phyloP scores from a whole-genome alignment of 2,113 vertebrate species.

The Edolisoma coerulescens region DNA sequence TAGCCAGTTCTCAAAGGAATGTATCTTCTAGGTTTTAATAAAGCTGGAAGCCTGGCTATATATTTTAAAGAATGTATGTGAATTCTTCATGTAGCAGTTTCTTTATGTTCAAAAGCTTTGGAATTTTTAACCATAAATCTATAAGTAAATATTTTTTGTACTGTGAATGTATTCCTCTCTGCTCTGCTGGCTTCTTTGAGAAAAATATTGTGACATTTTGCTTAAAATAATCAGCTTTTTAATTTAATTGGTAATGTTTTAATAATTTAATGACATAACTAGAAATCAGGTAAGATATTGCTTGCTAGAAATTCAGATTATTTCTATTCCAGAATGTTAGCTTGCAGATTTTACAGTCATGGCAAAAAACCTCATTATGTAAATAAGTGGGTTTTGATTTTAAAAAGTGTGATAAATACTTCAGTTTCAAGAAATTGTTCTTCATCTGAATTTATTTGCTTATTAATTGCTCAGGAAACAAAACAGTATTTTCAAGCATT shows the following conservation, averaged over 20 bases:
- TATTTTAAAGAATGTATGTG: not conserved
- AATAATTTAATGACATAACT: not conserved
- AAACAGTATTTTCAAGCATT: not conserved
- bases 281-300: not conserved
- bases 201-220: not conserved
- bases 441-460: not conserved
- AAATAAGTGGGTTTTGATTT: not conserved
- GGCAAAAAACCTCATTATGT: not conserved
- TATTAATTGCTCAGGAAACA: not conserved
- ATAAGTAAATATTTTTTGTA: not conserved
- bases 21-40: not conserved
- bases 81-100: not conserved
- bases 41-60: not conserved
- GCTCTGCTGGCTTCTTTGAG: not conserved
- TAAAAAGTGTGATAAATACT: not conserved
- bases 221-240: not conserved
- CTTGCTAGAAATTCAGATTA: not conserved
- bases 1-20: not conserved
- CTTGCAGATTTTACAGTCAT: not conserved
- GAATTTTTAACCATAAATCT: not conserved
- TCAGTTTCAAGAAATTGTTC: not conserved
- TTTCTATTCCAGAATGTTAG: not conserved
- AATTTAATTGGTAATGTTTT: not conserved
- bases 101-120: not conserved
- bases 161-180: not conserved